These are phyloP conservation scores for Styela plicata DNA, from an alignment of 23 tunicate species.

Conservation along the genomic window DNA sequence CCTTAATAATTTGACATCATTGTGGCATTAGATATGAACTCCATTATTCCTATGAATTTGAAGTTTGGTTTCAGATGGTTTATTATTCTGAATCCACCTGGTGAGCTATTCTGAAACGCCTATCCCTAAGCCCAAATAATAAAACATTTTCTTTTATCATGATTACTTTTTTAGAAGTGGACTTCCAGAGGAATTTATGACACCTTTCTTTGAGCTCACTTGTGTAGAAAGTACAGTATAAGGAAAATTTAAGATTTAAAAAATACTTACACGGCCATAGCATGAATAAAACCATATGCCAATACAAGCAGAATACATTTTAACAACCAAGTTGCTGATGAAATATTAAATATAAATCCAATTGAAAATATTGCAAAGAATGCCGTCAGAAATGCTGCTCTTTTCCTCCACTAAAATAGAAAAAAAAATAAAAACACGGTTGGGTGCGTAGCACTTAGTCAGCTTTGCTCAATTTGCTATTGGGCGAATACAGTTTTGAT, in stretches of 20 bases:
- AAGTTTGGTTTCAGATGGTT: too few relatives aligned
- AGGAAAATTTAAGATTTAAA: neutral
- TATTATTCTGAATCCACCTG: too few relatives aligned
- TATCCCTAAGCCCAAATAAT: too few relatives aligned
- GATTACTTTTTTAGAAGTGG: too few relatives aligned
- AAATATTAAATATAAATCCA: slow-evolving; percentile 67
- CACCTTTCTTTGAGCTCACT: neutral
- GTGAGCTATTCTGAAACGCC: too few relatives aligned
- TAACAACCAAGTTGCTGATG: slow-evolving; percentile 60
- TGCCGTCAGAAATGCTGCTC: slow-evolving; percentile 43
- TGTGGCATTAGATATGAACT: too few relatives aligned
- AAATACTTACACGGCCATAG: slow-evolving; percentile 57
- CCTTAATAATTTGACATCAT: too few relatives aligned
- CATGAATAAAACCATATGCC: slow-evolving; percentile 52
- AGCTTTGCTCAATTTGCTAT: neutral
- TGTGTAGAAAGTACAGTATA: neutral
- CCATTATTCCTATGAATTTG: too few relatives aligned
- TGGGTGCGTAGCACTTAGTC: neutral
- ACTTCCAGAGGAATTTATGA: too few relatives aligned
- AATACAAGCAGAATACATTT: slow-evolving; percentile 47
- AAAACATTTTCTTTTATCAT: too few relatives aligned
- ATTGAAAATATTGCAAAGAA: slow-evolving; percentile 75
- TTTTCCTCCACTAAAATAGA: slow-evolving; percentile 56
- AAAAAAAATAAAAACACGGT: neutral
- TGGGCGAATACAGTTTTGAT: too few relatives aligned